These are phyloP conservation scores for Zingel zingel DNA, from an alignment of 2,113 vertebrate species.

Conservation along the genomic window DNA sequence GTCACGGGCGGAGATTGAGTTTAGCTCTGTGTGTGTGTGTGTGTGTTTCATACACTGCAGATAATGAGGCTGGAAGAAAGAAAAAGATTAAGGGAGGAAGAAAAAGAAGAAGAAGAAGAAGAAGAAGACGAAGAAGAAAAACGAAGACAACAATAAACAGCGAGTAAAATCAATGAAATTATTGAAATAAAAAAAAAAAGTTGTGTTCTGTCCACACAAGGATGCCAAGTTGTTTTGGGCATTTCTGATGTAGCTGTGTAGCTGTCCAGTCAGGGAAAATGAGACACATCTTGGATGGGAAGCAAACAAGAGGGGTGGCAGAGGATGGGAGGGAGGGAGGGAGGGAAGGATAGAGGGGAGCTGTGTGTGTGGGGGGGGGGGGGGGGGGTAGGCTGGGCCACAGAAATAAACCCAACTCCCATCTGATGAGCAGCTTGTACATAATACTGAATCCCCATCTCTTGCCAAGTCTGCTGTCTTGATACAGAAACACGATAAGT, in stretches of 20 bases:
- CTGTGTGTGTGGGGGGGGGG: slow-evolving; percentile 9
- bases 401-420: slow-evolving; percentile 85
- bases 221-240: slow-evolving; percentile 75
- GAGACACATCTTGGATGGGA: slow-evolving; percentile 79
- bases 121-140: slow-evolving; percentile 25
- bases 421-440: slow-evolving; percentile 89
- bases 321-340: slow-evolving; percentile 55
- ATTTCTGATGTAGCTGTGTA: slow-evolving; percentile 53
- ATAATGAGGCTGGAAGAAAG: slow-evolving; percentile 71
- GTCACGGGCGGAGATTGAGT: slow-evolving; percentile 71
- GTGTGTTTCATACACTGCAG: slow-evolving; percentile 41
- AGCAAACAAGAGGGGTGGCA: slow-evolving; percentile 67
- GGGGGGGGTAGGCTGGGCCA: slow-evolving; percentile 46
- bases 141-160: slow-evolving; percentile 52
- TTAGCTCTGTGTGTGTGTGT: slow-evolving; percentile 19
- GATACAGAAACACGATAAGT: slow-evolving; percentile 82
- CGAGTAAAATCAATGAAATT: slow-evolving; percentile 72
- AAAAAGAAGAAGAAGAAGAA: slow-evolving; percentile 6
- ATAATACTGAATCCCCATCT: slow-evolving; percentile 78
- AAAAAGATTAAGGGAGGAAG: slow-evolving; percentile 26
- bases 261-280: slow-evolving; percentile 76
- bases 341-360: slow-evolving; percentile 48
- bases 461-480: slow-evolving; percentile 81
- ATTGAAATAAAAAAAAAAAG: slow-evolving; percentile 73
- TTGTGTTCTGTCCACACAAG: slow-evolving; percentile 69